Evolutionary conservation across 2,113 vertebrate genomes (phyloP).

Genomic region (Athene noctua): DNA sequence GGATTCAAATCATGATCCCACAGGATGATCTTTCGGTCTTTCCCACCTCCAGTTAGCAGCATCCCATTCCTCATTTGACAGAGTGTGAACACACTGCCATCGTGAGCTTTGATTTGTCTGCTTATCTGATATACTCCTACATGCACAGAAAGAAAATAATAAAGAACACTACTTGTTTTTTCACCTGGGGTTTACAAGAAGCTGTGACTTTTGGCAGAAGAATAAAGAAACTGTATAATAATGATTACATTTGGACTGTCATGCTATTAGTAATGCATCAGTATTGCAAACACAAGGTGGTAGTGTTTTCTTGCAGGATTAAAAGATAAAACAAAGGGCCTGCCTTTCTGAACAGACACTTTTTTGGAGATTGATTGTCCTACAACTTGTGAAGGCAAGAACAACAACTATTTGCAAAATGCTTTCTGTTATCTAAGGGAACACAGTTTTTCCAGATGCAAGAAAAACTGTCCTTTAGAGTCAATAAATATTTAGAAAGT

Average conservation of each 20-base stretch:
- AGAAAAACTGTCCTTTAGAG: neutral
- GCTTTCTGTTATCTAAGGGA: neutral
- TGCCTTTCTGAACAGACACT: neutral
- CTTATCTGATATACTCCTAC: conserved; percentile 90
- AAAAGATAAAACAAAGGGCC: neutral
- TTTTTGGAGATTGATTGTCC: neutral
- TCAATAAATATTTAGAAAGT: neutral
- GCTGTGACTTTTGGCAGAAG: neutral
- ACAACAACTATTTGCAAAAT: neutral
- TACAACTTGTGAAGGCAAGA: neutral
- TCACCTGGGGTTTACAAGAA: neutral
- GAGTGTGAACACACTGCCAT: conserved; percentile 95
- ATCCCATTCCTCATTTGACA: conserved; percentile 94
- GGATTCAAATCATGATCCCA: conserved; percentile 93
- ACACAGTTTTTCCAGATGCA: neutral
- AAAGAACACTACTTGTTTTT: neutral
- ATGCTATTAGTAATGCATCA: neutral
- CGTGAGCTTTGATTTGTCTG: conserved; percentile 92
- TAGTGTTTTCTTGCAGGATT: conserved; percentile 54
- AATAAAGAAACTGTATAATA: neutral
- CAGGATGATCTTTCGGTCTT: conserved; percentile 90
- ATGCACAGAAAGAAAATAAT: neutral
- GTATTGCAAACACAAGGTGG: conserved; percentile 55
- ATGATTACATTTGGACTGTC: neutral
- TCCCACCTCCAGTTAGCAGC: conserved; percentile 92